Conservation (phyloP, 2,888 invertebrate genomes). For the Eumacrocentrus americanus region DNA sequence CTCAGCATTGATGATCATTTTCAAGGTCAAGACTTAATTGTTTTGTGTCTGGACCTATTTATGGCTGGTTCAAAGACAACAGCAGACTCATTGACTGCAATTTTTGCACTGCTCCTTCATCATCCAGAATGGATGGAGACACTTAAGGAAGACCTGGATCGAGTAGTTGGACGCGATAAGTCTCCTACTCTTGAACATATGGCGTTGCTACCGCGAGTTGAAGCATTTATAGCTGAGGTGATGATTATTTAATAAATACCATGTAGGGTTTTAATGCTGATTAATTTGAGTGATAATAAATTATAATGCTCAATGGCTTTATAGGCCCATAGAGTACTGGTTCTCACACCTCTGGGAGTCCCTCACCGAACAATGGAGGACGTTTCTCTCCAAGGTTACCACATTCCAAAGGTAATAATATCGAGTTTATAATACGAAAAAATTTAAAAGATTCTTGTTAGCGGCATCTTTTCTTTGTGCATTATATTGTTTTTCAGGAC, state of each 20-base stretch:
- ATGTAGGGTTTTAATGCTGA: background rate
- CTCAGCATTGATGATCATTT: slow-evolving; percentile 17
- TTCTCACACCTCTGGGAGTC: slow-evolving; percentile 65
- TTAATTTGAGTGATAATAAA: slow-evolving; percentile 8
- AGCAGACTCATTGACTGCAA: slow-evolving; percentile 69
- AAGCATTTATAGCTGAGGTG: slow-evolving; percentile 57
- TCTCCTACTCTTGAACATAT: slow-evolving; percentile 66
- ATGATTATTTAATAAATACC: background rate
- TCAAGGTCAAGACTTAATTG: slow-evolving; percentile 58
- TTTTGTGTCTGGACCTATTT: slow-evolving; percentile 70
- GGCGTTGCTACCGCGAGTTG: slow-evolving; percentile 49
- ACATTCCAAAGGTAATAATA: slow-evolving; percentile 63
- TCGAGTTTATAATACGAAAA: background rate
- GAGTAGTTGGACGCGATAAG: slow-evolving; percentile 65
- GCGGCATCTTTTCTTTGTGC: too few species aligned
- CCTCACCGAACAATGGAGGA: slow-evolving; percentile 63
- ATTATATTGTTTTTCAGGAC: slow-evolving; percentile 58
- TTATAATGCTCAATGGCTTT: slow-evolving; percentile 6
- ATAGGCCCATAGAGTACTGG: slow-evolving; percentile 64
- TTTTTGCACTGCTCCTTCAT: slow-evolving; percentile 67
- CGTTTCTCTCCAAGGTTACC: slow-evolving; percentile 61
- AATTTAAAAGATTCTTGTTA: too few species aligned
- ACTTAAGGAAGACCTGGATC: slow-evolving; percentile 68
- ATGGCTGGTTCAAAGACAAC: slow-evolving; percentile 77
- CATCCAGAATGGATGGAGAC: slow-evolving; percentile 66